Base-by-base conservation (phyloP, 2,888 invertebrate species). In the Psococerastis gibbosa region DNA sequence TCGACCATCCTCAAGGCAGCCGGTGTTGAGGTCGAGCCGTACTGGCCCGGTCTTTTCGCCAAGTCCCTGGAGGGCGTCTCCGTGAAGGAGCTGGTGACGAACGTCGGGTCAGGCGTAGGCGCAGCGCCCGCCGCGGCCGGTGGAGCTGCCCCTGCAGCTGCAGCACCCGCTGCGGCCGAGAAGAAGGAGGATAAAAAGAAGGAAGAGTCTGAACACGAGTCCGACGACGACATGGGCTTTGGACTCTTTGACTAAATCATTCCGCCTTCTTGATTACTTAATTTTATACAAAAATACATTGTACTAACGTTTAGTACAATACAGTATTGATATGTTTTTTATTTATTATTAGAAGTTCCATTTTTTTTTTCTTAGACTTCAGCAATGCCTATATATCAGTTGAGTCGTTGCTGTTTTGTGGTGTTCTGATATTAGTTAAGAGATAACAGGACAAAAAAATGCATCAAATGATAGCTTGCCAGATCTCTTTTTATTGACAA, bases 41-140 rank as follows among this genome's bases (percentile, higher is more conserved):
- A 94, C 70, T 98, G 98, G 98, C 94, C 97, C 34, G 89, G 92
- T 56, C 74, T 98, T 46, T 98, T 97, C 64, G 89, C 97, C 52
- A 94, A 95, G 65, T 89, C 95, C 32, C 67, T 98, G 52, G 94
- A 95, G 63, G 89, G 89, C 50, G 69, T 95, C 51, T 91, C 91
- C 61, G 78, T 97, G 45, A 88, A 87, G 57, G 87, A 89, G 49
- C 68, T 95, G 57, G 85, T 95, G 62, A 84, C 88, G 50, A 91
- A 83, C 65, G 80, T 95, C 57, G 88, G 92, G 16, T 82, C 88
- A 42, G 87, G 89, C 50, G 89, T 81, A 46, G 91, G 89, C 47
- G 73, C 82, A 52, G 87, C 82, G 22, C 78, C 69, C 27, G 71
- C 73, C 34, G 72, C 74, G 20, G 73, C 75, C 15, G 71, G 73